Percentiles rank a stretch among this genome's conserved stretches.
Conservation (phyloP, 37 sponge, comb jelly and placozoan genomes). For the Ephydatia muelleri region DNA sequence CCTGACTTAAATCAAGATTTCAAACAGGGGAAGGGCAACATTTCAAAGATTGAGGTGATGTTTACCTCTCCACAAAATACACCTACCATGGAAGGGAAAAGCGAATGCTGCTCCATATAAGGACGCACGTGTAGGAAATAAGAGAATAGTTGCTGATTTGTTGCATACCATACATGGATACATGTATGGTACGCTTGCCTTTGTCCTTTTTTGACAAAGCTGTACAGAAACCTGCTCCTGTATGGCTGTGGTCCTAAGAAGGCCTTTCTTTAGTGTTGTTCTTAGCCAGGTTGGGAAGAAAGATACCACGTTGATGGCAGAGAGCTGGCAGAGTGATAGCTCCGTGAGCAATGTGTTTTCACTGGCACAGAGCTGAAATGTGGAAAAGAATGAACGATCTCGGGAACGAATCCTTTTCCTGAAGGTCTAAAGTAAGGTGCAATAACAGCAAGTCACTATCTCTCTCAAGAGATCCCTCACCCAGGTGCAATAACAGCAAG, state of each 20-base stretch:
- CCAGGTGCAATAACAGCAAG: too few relatives aligned
- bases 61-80: too few relatives aligned
- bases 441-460: too few relatives aligned
- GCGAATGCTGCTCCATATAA: too few relatives aligned
- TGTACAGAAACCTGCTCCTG: constrained; percentile 27
- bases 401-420: constrained; percentile 8
- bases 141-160: background rate
- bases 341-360: constrained; percentile 62
- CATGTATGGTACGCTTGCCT: constrained; percentile 1
- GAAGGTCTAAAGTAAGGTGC: background rate
- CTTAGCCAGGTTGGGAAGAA: constrained; percentile 53
- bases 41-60: too few relatives aligned
- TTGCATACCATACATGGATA: background rate
- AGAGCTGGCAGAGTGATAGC: background rate
- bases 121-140: too few relatives aligned
- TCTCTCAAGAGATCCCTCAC: too few relatives aligned
- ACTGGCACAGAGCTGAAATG: constrained; percentile 25
- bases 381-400: constrained; percentile 31
- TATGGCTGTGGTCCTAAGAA: background rate
- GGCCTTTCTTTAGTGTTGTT: constrained; percentile 32
- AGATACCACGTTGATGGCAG: constrained; percentile 18
- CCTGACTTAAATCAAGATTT: too few relatives aligned
- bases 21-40: too few relatives aligned
- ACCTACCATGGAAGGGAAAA: too few relatives aligned
- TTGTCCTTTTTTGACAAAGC: constrained; percentile 43